phyloP scores from a whole-genome alignment of 2,797 vertebrate species.

The Sebastes iracundus region DNA sequence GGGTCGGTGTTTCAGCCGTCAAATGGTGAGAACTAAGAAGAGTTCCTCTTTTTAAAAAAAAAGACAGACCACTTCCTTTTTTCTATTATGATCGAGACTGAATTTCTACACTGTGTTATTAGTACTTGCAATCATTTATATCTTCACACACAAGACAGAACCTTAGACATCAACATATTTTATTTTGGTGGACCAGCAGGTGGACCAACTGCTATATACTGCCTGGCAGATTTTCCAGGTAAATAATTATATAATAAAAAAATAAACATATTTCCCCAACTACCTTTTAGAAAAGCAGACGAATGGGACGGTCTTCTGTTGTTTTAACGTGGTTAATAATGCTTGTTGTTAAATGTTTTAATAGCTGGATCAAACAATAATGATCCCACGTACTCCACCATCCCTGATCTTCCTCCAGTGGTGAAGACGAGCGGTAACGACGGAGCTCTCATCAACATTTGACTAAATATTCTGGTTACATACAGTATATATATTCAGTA shows the following conservation, averaged over 20 bases:
- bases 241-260: neutral
- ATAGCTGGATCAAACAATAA: neutral
- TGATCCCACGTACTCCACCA: neutral
- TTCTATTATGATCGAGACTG: neutral
- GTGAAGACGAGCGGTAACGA: neutral
- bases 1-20: accelerated
- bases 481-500: too few relatives aligned
- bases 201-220: neutral
- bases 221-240: neutral
- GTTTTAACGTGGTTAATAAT: neutral
- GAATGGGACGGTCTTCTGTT: neutral
- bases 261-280: neutral
- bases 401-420: neutral
- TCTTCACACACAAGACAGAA: too few relatives aligned
- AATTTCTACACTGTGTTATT: too few relatives aligned
- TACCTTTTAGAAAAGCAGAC: neutral
- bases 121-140: too few relatives aligned
- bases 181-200: neutral
- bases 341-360: neutral
- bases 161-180: neutral
- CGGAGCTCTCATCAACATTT: neutral
- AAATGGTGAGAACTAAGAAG: neutral
- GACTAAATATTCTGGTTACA: too few relatives aligned
- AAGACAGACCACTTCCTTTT: neutral
- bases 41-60: neutral